These are phyloP conservation scores for Lasioglossum figueresi DNA, from an alignment of 2,888 invertebrate genomes.

Conservation along the genomic window DNA sequence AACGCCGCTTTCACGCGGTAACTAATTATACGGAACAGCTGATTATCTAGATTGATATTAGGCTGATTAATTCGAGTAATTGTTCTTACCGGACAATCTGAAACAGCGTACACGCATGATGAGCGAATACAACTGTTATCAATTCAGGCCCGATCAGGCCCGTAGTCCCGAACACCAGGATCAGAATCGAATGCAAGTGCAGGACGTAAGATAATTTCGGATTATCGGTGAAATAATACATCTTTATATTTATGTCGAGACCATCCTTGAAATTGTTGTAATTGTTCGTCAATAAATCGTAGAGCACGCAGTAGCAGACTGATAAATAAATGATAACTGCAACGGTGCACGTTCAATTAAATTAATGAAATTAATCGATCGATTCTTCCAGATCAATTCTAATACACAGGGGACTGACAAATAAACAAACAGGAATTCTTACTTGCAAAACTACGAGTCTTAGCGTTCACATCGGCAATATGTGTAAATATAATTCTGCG, in stretches of 20 bases:
- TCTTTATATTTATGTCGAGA: background rate
- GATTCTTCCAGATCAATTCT: no score
- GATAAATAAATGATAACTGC: background rate
- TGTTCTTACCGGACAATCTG: slow-evolving; percentile 32
- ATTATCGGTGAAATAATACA: slow-evolving; percentile 2
- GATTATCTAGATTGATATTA: background rate
- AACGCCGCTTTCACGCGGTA: slow-evolving; percentile 19
- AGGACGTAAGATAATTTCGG: background rate
- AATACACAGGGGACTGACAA: background rate
- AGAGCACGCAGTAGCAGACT: no score
- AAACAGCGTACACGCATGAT: slow-evolving; percentile 29
- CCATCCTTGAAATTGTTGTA: background rate
- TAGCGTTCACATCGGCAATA: background rate
- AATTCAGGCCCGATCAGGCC: slow-evolving; percentile 20
- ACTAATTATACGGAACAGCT: background rate
- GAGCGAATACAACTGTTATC: background rate
- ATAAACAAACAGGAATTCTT: slow-evolving; percentile 11
- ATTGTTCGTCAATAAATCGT: background rate
- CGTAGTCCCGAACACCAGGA: fast-evolving
- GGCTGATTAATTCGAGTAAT: background rate
- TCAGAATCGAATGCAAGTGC: background rate
- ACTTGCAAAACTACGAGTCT: slow-evolving; percentile 22
- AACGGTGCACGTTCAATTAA: background rate
- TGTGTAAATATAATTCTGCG: slow-evolving; percentile 33
- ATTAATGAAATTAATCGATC: no score